Evolutionary conservation across 2,797 vertebrate species (phyloP).

Genomic region (Pristis pectinata): DNA sequence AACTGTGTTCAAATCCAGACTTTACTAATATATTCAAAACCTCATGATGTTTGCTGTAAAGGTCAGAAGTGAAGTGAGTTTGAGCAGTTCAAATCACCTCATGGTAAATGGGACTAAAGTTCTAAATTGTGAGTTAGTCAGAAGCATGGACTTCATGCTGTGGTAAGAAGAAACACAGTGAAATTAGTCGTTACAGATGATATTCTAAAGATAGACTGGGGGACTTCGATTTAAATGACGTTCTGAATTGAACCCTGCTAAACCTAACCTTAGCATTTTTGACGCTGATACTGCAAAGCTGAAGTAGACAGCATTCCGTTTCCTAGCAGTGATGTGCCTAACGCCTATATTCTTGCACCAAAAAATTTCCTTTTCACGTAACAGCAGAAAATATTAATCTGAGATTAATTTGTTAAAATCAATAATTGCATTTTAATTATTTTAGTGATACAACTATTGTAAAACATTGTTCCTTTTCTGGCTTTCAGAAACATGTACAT

Average conservation of each 20-base stretch:
- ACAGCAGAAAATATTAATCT: not conserved
- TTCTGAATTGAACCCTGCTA: slow-evolving; percentile 4
- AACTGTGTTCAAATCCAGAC: not conserved
- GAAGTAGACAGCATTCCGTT: not conserved
- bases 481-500: not conserved
- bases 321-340: not conserved
- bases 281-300: not conserved
- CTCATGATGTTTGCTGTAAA: not conserved
- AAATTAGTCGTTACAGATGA: not conserved
- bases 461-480: not conserved
- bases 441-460: not conserved
- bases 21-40: not conserved
- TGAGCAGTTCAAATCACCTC: not conserved
- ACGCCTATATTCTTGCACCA: not conserved
- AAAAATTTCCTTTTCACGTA: not conserved
- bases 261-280: not conserved
- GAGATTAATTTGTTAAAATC: not conserved
- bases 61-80: not conserved
- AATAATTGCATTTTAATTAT: not conserved
- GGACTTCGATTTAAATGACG: not conserved
- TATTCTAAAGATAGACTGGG: not conserved
- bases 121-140: not conserved
- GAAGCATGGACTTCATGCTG: not conserved
- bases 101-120: too few relatives aligned
- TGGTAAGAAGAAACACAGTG: not conserved